Conservation (phyloP, 1,140 invertebrate species). For the Wasmannia auropunctata region DNA sequence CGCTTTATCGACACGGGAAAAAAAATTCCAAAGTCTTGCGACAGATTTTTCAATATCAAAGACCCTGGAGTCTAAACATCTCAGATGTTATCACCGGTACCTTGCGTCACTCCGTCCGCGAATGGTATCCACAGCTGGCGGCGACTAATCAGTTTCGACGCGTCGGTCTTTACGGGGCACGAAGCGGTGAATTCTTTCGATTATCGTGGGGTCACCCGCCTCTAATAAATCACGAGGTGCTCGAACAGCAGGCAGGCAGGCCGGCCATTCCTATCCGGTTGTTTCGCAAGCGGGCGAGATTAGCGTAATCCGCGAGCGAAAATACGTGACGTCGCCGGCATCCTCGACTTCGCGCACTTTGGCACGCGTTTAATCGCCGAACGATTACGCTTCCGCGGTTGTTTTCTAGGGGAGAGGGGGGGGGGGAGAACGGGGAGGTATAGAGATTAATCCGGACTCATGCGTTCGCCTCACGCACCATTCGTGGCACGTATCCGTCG, state of each 20-base stretch:
- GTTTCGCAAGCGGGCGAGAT: constrained; percentile 38
- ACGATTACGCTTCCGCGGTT: constrained; percentile 34
- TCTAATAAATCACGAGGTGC: constrained; percentile 38
- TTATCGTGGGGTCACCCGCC: constrained; percentile 32
- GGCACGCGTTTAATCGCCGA: constrained; percentile 23
- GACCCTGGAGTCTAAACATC: background rate
- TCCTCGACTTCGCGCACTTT: constrained; percentile 20
- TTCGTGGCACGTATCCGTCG: constrained; percentile 6
- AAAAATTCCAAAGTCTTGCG: background rate
- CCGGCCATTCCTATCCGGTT: background rate
- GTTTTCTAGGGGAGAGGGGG: background rate
- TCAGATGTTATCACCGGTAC: background rate
- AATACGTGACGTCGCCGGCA: constrained; percentile 26
- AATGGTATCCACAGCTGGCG: background rate
- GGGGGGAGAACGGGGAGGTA: too few species aligned
- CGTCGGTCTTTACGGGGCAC: constrained; percentile 4
- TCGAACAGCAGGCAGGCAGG: background rate
- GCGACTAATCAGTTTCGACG: constrained; percentile 28
- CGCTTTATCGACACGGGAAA: constrained; percentile 23
- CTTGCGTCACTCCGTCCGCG: background rate
- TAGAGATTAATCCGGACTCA: constrained; percentile 23
- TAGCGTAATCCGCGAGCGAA: constrained; percentile 25
- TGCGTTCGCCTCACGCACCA: constrained; percentile 1
- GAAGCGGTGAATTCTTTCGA: constrained; percentile 29
- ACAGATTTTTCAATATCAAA: constrained; percentile 39